These are phyloP conservation scores for Apodemus speciosus DNA, from an alignment of 2,113 vertebrate genomes.

Conservation along the genomic window DNA sequence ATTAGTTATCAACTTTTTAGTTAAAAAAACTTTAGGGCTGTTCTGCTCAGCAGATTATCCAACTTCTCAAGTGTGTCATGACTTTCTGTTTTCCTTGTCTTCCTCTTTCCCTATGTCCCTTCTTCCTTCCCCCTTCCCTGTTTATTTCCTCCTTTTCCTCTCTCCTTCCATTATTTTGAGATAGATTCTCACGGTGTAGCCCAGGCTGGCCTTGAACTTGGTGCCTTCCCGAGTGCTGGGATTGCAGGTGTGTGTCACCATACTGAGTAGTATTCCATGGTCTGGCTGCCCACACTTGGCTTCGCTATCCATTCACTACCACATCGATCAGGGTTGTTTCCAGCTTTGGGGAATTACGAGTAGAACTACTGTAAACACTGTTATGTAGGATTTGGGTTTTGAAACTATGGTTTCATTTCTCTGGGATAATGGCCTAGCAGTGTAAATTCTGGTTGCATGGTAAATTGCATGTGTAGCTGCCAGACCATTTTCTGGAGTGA, in stretches of 20 bases:
- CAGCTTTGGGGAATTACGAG: not conserved
- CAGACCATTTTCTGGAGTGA: constrained; percentile 4
- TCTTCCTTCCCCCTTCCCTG: too few species aligned
- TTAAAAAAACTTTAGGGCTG: not conserved
- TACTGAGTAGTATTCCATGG: not conserved
- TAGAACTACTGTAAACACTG: constrained; percentile 7
- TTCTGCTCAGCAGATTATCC: not conserved
- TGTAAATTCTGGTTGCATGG: not conserved
- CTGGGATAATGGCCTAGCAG: constrained; percentile 25
- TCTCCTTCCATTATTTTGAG: not conserved
- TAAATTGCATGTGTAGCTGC: constrained; percentile 8
- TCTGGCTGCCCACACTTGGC: not conserved
- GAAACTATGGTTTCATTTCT: constrained; percentile 26
- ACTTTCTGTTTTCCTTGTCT: not conserved
- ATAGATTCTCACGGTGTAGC: not conserved
- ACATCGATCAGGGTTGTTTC: not conserved
- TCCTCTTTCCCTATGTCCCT: too few species aligned
- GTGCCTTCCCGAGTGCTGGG: not conserved
- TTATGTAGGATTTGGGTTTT: constrained; percentile 26
- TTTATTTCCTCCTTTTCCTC: not conserved
- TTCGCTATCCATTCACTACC: not conserved
- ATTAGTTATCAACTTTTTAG: not conserved
- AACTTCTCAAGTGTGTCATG: not conserved
- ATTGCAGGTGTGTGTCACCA: not conserved
- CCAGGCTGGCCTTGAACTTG: not conserved